phyloP scores from a whole-genome alignment of 2,113 vertebrate species.

The Aphelocoma coerulescens region DNA sequence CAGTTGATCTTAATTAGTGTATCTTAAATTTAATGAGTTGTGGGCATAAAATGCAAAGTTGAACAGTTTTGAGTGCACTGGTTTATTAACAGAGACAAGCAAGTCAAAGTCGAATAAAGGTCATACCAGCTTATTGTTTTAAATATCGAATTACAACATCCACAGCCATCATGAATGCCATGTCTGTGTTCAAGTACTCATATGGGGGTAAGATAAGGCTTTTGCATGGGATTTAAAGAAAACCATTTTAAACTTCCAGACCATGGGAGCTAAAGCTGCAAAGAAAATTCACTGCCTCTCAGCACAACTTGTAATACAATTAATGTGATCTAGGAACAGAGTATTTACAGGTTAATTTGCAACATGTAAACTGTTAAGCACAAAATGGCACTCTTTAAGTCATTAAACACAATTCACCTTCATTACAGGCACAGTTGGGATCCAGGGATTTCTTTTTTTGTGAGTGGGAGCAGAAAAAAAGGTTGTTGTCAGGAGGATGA shows the following conservation, averaged over 20 bases:
- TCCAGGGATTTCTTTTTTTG: conserved; percentile 18
- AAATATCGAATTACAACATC: not conserved
- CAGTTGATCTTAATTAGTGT: not conserved
- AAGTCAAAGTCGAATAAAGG: not conserved
- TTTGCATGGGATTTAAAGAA: not conserved
- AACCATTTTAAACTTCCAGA: not conserved
- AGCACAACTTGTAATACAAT: conserved; percentile 44
- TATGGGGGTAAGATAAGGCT: not conserved
- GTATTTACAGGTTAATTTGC: conserved; percentile 51
- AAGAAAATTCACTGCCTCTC: not conserved
- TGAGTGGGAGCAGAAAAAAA: not conserved
- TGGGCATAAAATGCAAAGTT: not conserved
- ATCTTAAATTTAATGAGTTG: not conserved
- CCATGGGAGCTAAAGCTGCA: not conserved
- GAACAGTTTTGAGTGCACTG: not conserved
- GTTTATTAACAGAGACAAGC: not conserved
- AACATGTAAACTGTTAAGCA: conserved; percentile 48
- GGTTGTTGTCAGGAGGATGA: not conserved
- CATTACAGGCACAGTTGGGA: conserved; percentile 58
- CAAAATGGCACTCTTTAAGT: conserved; percentile 54
- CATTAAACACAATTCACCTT: conserved; percentile 60
- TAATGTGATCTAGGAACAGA: conserved; percentile 47
- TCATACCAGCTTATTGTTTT: not conserved
- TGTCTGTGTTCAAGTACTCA: not conserved
- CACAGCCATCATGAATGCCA: not conserved